A percentile compares a stretch with the other conserved stretches of the same genome.
Evolutionary conservation across 2,113 vertebrate species (phyloP).

Genomic region (Vulpes vulpes): DNA sequence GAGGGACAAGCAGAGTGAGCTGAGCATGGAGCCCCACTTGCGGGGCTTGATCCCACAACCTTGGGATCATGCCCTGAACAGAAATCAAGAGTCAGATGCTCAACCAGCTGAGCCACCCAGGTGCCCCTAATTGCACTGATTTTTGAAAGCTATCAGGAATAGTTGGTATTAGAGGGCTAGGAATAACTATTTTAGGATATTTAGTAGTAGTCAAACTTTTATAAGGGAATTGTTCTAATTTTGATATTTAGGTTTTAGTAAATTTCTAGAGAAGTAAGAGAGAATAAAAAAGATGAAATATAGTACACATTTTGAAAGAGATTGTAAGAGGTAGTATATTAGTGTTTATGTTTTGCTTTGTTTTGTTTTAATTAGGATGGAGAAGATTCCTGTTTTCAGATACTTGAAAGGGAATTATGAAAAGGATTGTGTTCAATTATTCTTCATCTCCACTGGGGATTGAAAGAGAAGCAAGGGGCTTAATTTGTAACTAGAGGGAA

Average conservation of each 20-base stretch:
- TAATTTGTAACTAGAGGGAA: neutral
- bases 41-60: neutral
- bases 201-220: slow-evolving; percentile 34
- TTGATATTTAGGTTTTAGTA: neutral
- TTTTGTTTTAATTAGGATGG: neutral
- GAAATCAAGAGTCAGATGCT: neutral
- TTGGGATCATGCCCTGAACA: neutral
- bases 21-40: neutral
- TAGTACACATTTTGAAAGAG: neutral
- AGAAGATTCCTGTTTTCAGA: slow-evolving; percentile 41
- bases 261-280: slow-evolving; percentile 34
- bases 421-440: neutral
- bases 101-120: neutral
- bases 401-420: slow-evolving; percentile 33
- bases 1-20: neutral
- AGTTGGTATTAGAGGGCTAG: neutral
- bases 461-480: neutral
- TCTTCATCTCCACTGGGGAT: neutral
- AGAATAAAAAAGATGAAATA: neutral
- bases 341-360: neutral
- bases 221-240: neutral
- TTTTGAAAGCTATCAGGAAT: neutral
- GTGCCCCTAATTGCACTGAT: neutral
- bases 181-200: neutral
- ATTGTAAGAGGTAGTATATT: slow-evolving; percentile 22